Conservation (phyloP, 1,140 invertebrate species). For the Episyrphus balteatus region DNA sequence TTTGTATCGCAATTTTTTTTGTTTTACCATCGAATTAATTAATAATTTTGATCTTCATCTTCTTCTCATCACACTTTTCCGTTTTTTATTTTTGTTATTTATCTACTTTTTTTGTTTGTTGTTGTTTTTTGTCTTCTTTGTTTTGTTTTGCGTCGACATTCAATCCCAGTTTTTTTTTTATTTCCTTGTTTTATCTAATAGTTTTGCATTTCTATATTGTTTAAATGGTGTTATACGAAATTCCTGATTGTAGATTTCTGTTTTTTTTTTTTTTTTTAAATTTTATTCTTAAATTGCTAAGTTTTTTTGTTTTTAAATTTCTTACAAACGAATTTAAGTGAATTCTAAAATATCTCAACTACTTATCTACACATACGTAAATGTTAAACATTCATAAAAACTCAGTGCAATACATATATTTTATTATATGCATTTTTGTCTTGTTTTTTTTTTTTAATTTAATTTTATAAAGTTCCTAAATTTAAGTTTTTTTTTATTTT, state of each 20-base stretch:
- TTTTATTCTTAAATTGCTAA: no score
- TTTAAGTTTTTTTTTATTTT: no score
- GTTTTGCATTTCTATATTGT: no score
- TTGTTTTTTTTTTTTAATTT: no score
- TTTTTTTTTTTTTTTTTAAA: not conserved
- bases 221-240: not conserved
- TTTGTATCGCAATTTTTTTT: not conserved
- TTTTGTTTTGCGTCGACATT: not conserved
- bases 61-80: not conserved
- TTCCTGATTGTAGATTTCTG: not conserved
- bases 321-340: no score
- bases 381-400: no score
- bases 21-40: not conserved
- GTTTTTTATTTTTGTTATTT: not conserved
- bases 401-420: no score
- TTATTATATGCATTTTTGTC: no score
- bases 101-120: not conserved
- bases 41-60: no score
- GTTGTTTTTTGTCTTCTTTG: not conserved
- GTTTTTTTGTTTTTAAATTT: not conserved
- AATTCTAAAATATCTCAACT: no score
- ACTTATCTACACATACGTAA: no score
- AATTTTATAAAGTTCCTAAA: no score
- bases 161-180: not conserved
- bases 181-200: not conserved